These are phyloP conservation scores for Quadroppia sp. DNA, from an alignment of 2,888 invertebrate species.

Conservation along the genomic window DNA sequence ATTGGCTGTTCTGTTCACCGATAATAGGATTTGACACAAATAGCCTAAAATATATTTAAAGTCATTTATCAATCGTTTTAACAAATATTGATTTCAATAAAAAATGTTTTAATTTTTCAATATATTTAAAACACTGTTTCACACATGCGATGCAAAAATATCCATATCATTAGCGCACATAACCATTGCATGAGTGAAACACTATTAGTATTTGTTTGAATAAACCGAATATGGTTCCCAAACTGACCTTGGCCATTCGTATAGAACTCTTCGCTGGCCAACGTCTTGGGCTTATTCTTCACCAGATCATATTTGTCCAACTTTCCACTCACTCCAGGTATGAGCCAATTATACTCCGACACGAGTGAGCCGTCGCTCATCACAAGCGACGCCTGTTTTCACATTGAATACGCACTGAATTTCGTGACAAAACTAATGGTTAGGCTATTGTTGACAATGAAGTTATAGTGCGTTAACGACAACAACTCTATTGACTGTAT, in stretches of 20 bases:
- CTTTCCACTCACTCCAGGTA: slow-evolving; percentile 48
- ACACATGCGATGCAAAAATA: not conserved
- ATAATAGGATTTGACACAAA: slow-evolving; percentile 47
- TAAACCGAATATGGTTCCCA: too few relatives aligned
- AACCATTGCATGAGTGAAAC: not conserved
- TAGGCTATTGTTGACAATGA: slow-evolving; percentile 37
- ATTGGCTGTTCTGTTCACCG: slow-evolving; percentile 40
- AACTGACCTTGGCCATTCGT: slow-evolving; percentile 47
- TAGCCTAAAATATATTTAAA: slow-evolving; percentile 42
- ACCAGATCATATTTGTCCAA: slow-evolving; percentile 43
- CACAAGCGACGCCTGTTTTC: slow-evolving; percentile 43
- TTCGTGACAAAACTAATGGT: slow-evolving; percentile 40
- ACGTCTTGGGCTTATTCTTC: slow-evolving; percentile 42
- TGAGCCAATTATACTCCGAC: slow-evolving; percentile 48
- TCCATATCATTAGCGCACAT: not conserved
- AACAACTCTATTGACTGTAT: slow-evolving; percentile 42
- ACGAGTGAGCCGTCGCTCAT: slow-evolving; percentile 46
- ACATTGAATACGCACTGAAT: slow-evolving; percentile 20
- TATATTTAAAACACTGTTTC: not conserved
- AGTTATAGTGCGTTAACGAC: slow-evolving; percentile 41
- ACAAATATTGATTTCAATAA: too few relatives aligned
- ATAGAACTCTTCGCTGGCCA: slow-evolving; percentile 48
- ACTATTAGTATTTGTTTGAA: not conserved
- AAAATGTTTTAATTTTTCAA: not conserved
- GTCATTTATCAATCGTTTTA: not conserved